A percentile compares a stretch with the other conserved stretches of the same genome.
Evolutionary conservation across 2,797 vertebrate species (phyloP).

Genomic region (Nyctibius grandis): DNA sequence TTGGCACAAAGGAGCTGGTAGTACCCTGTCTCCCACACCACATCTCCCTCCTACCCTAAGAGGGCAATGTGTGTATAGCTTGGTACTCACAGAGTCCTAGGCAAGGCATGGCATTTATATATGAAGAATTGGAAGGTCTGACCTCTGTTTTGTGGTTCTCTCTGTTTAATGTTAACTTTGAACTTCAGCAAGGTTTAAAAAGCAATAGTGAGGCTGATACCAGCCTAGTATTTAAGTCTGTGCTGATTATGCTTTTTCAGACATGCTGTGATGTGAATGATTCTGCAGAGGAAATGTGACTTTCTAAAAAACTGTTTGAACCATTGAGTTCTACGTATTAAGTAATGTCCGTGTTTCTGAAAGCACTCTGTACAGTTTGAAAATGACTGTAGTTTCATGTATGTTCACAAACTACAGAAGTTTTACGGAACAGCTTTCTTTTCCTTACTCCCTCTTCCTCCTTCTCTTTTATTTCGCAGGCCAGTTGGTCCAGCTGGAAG

Average conservation of each 20-base stretch:
- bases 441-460: neutral
- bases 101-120: neutral
- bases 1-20: neutral
- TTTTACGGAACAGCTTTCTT: neutral
- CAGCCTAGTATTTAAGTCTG: neutral
- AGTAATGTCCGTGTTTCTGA: neutral
- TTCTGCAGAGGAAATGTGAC: neutral
- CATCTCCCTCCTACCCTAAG: neutral
- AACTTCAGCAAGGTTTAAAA: neutral
- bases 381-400: neutral
- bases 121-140: neutral
- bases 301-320: neutral
- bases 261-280: neutral
- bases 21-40: neutral
- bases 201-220: neutral
- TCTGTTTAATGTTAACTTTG: neutral
- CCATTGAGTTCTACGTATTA: neutral
- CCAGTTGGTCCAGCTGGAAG: conserved; percentile 83
- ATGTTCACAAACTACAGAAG: neutral
- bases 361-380: neutral
- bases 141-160: neutral
- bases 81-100: neutral
- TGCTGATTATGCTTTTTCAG: neutral
- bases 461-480: conserved; percentile 64
- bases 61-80: neutral